Evolutionary conservation across 2,797 vertebrate species (phyloP).

Genomic region (Tokudaia tokunoshimensis): DNA sequence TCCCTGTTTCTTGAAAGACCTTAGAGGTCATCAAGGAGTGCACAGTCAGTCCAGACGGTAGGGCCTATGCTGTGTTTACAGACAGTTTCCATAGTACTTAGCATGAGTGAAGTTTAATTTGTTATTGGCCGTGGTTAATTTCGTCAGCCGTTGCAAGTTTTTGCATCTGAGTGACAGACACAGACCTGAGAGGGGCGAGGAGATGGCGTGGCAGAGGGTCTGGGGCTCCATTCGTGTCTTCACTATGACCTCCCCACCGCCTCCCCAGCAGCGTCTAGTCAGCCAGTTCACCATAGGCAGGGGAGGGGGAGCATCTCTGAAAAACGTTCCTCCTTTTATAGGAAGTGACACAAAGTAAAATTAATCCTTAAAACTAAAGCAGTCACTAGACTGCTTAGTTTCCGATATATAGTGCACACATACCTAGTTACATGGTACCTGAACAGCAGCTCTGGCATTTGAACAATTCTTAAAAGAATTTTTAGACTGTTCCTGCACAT

Average conservation of each 20-base stretch:
- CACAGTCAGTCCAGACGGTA: neutral
- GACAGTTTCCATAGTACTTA: neutral
- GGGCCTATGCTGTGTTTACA: neutral
- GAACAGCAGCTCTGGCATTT: constrained; percentile 46
- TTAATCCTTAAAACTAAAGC: neutral
- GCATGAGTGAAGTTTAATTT: constrained; percentile 10
- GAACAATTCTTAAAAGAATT: constrained; percentile 57
- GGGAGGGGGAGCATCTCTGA: neutral
- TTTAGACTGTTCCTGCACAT: constrained; percentile 50
- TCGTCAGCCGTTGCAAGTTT: neutral
- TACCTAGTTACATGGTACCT: neutral
- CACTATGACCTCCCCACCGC: neutral
- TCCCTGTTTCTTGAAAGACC: neutral
- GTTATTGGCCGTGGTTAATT: neutral
- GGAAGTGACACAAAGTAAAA: constrained; percentile 13
- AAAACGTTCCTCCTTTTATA: constrained; percentile 21
- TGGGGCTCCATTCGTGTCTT: neutral
- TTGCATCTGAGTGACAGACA: neutral
- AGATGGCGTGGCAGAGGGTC: neutral
- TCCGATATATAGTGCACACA: neutral
- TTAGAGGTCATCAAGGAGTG: neutral
- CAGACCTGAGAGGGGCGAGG: neutral
- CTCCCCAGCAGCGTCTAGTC: neutral
- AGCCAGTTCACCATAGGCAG: neutral
- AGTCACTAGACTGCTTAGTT: neutral